These are phyloP conservation scores for Choristoneura rosaceana DNA, from an alignment of 2,888 invertebrate genomes.

Conservation along the genomic window DNA sequence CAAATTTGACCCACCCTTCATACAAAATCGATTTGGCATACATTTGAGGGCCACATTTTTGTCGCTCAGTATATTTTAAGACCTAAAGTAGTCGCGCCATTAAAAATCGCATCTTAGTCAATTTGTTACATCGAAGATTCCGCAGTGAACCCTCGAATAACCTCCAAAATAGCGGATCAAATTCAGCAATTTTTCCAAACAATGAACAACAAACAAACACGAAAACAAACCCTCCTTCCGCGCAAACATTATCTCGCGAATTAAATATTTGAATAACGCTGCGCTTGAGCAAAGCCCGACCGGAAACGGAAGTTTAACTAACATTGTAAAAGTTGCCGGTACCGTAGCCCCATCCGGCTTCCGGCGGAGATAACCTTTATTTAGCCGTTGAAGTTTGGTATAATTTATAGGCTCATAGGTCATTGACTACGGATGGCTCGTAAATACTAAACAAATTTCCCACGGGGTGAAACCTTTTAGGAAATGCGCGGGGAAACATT, in stretches of 20 bases:
- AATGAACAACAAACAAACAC: neutral
- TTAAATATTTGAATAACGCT: constrained; percentile 8
- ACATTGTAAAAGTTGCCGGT: constrained; percentile 35
- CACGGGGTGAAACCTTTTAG: neutral
- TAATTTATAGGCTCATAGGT: constrained; percentile 5
- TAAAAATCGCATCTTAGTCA: too few relatives aligned
- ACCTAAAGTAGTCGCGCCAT: too few relatives aligned
- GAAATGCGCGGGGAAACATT: neutral
- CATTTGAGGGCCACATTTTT: too few relatives aligned
- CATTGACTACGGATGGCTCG: neutral
- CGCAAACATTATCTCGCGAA: constrained; percentile 6
- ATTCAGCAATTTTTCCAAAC: neutral
- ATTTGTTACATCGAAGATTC: too few relatives aligned
- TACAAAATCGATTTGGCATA: too few relatives aligned
- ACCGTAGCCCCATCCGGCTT: constrained; percentile 21
- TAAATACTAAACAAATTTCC: constrained; percentile 5
- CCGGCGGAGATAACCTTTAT: constrained; percentile 29
- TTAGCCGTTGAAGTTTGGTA: constrained; percentile 12
- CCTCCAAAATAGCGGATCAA: neutral
- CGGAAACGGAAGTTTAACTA: constrained; percentile 37
- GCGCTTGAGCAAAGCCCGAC: neutral
- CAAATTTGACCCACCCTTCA: too few relatives aligned
- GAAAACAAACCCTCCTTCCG: neutral
- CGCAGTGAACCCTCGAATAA: neutral
- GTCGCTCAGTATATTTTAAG: too few relatives aligned